These are phyloP conservation scores for Eubasilissa splendida DNA, from an alignment of 2,888 invertebrate species.

Conservation along the genomic window DNA sequence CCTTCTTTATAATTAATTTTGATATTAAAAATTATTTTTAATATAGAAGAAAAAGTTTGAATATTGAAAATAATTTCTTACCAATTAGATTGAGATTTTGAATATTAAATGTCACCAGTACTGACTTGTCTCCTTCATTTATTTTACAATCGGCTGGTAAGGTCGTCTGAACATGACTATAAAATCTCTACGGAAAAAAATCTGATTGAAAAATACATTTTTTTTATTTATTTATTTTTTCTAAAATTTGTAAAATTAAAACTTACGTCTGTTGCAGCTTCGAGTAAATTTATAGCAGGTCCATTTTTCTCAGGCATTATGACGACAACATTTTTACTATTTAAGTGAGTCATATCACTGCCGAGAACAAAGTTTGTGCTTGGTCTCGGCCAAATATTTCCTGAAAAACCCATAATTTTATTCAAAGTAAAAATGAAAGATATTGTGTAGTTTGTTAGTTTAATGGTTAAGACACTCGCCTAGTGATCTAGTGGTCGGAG, in stretches of 20 bases:
- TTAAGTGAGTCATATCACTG: slow-evolving; percentile 69
- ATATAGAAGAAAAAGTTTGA: no score
- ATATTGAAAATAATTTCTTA: slow-evolving; percentile 39
- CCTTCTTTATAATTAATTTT: no score
- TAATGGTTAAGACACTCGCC: no score
- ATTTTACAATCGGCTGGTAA: slow-evolving; percentile 61
- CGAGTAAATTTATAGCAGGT: slow-evolving; percentile 60
- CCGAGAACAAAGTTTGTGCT: slow-evolving; percentile 74
- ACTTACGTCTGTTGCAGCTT: slow-evolving; percentile 43
- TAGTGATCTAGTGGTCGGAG: no score
- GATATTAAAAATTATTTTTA: no score
- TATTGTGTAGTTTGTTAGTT: no score
- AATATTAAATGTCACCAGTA: slow-evolving; percentile 64
- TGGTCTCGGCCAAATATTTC: slow-evolving; percentile 77
- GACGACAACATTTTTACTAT: slow-evolving; percentile 71
- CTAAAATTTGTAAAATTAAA: not conserved
- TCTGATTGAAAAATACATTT: no score
- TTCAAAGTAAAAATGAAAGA: not conserved
- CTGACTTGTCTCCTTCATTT: slow-evolving; percentile 64
- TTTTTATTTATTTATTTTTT: not conserved
- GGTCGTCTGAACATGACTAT: slow-evolving; percentile 62
- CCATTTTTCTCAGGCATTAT: slow-evolving; percentile 63
- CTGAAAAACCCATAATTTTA: slow-evolving; percentile 60
- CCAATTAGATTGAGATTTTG: slow-evolving; percentile 58
- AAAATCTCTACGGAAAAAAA: slow-evolving; percentile 61